phyloP scores from a whole-genome alignment of 2,113 vertebrate species.

The Sisor rabdophorus region DNA sequence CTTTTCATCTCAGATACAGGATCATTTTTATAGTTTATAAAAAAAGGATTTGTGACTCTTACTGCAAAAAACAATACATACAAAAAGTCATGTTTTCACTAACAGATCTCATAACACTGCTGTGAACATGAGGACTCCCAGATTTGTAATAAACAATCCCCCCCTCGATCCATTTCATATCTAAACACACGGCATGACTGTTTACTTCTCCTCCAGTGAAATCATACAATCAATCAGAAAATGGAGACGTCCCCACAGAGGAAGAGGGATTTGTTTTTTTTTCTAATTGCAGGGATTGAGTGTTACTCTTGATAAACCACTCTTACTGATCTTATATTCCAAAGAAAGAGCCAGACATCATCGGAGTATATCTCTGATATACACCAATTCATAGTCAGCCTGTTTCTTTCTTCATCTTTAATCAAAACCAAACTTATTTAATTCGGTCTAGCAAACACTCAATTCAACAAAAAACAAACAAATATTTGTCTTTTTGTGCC shows the following conservation, averaged over 20 bases:
- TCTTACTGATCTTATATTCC: slow-evolving; percentile 44
- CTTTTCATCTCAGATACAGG: neutral
- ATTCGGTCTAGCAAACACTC: slow-evolving; percentile 27
- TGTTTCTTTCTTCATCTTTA: slow-evolving; percentile 45
- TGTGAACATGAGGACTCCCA: neutral
- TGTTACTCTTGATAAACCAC: slow-evolving; percentile 48
- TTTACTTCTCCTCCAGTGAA: slow-evolving; percentile 5
- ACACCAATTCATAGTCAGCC: slow-evolving; percentile 36
- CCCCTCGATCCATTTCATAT: neutral
- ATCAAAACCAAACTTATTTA: slow-evolving; percentile 50
- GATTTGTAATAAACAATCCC: neutral
- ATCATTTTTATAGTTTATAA: neutral
- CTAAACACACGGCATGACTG: slow-evolving; percentile 4
- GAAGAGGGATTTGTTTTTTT: slow-evolving; percentile 26
- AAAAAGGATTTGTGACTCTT: too few species aligned
- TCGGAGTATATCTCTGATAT: slow-evolving; percentile 25
- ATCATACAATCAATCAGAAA: neutral
- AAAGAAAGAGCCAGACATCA: slow-evolving; percentile 46
- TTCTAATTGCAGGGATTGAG: slow-evolving; percentile 41
- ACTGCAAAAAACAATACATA: too few species aligned
- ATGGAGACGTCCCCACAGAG: slow-evolving; percentile 8
- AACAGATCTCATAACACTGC: neutral
- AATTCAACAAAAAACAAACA: slow-evolving; percentile 1
- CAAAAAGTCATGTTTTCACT: neutral
- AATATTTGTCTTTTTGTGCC: slow-evolving; percentile 18